A percentile compares a stretch with the other conserved stretches of the same genome.
phyloP scores from a whole-genome alignment of 2,113 vertebrate species.

The Rhipidura dahli region DNA sequence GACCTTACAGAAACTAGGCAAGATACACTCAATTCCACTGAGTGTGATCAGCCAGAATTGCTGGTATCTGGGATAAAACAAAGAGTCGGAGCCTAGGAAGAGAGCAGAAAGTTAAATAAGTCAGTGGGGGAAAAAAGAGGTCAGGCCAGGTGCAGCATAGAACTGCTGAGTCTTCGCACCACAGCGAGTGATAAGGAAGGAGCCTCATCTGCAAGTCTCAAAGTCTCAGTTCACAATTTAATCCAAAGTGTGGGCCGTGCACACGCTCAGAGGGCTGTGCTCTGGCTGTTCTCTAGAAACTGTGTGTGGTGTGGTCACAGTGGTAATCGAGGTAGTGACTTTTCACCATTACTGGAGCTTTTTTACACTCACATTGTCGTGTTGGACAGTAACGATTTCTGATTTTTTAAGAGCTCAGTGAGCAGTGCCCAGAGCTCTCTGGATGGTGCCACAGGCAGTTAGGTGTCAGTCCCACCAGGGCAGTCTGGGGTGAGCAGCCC shows the following conservation, averaged over 20 bases:
- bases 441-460: neutral
- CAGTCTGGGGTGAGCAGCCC: neutral
- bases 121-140: neutral
- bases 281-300: neutral
- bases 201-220: constrained; percentile 25
- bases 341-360: neutral
- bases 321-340: neutral
- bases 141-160: constrained; percentile 46
- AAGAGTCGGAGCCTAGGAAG: neutral
- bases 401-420: neutral
- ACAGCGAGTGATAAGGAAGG: neutral
- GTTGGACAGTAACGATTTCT: neutral
- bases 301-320: neutral
- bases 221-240: constrained; percentile 17
- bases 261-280: neutral
- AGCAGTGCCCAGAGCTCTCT: neutral
- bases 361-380: rapidly evolving
- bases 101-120: constrained; percentile 44
- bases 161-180: constrained; percentile 49
- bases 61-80: neutral
- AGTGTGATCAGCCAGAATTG: neutral
- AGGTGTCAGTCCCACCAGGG: neutral
- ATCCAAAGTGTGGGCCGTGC: neutral
- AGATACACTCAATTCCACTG: neutral
- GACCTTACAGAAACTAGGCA: neutral